These are phyloP conservation scores for Sebastes trivittatus DNA, from an alignment of 2,797 vertebrate genomes.

Conservation along the genomic window DNA sequence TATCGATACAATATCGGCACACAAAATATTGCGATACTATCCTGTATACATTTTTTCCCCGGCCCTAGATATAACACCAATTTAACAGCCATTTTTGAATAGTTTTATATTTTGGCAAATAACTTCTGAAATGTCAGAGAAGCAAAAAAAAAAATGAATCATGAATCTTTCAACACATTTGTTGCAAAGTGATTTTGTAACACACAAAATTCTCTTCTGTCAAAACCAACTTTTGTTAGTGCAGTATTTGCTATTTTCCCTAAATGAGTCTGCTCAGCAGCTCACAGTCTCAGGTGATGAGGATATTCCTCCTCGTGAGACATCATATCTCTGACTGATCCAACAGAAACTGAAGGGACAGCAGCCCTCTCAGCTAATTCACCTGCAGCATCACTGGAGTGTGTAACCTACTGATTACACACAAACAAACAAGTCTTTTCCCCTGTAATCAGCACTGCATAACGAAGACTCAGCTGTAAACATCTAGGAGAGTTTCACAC, in stretches of 20 bases:
- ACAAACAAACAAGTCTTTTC: not conserved
- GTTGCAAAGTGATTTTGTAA: not conserved
- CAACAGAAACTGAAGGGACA: not conserved
- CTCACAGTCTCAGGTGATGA: not conserved
- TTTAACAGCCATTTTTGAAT: not conserved
- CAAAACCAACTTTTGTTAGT: no score
- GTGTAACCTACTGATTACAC: not conserved
- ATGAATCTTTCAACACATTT: no score
- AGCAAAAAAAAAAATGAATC: no score
- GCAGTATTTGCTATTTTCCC: not conserved
- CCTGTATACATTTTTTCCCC: no score
- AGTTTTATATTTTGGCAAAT: not conserved
- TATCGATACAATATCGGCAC: no score
- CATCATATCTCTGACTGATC: not conserved
- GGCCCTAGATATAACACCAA: not conserved
- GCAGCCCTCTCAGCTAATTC: slow-evolving; percentile 17
- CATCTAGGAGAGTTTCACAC: not conserved
- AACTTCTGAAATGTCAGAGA: not conserved
- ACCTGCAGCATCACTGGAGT: slow-evolving; percentile 13
- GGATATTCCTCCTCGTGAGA: not conserved
- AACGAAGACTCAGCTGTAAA: not conserved
- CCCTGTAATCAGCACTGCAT: slow-evolving; percentile 22
- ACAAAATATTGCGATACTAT: no score
- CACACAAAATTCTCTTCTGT: no score
- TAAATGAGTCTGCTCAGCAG: not conserved